These are phyloP conservation scores for Ctenomys sociabilis DNA, from an alignment of 2,113 vertebrate genomes.

Conservation along the genomic window DNA sequence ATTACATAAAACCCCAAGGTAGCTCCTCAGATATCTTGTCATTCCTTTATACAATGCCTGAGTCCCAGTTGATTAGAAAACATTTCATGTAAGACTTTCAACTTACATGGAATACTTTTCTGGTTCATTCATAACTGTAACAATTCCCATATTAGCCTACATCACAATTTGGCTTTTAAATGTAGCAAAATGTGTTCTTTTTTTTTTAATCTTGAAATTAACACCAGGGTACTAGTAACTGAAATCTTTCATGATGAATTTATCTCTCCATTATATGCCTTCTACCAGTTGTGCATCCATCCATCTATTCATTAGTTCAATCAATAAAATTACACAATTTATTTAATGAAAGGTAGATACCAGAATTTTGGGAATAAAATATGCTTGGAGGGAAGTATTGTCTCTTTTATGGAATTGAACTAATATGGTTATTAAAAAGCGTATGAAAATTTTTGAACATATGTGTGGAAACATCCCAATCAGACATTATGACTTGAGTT, in stretches of 20 bases:
- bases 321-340: neutral
- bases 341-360: neutral
- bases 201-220: neutral
- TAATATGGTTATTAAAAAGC: neutral
- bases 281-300: neutral
- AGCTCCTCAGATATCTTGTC: neutral
- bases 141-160: neutral
- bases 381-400: neutral
- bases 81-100: neutral
- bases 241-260: neutral
- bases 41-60: neutral
- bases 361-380: neutral
- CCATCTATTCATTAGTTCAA: neutral
- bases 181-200: neutral
- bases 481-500: neutral
- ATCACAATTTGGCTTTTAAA: neutral
- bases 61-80: neutral
- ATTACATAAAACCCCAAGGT: neutral
- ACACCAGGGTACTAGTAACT: neutral
- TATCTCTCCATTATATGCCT: neutral
- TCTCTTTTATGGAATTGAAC: neutral
- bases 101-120: neutral
- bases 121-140: neutral
- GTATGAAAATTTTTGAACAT: neutral
- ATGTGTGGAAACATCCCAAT: fast-evolving